These are phyloP conservation scores for Triplophysa tibetana DNA, from an alignment of 2,113 vertebrate genomes.

Conservation along the genomic window DNA sequence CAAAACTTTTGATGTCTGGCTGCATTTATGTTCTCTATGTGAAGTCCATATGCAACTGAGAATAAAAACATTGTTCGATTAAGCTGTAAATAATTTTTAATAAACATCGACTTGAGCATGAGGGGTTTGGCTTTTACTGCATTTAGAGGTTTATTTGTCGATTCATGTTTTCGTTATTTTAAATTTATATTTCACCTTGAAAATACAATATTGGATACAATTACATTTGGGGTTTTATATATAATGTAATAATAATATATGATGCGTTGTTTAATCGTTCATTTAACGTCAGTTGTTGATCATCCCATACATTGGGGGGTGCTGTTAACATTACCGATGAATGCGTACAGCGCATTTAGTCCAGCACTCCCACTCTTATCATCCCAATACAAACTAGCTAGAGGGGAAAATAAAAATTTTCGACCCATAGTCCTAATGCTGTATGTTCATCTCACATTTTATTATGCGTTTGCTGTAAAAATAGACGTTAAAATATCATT, in stretches of 20 bases:
- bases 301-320: neutral
- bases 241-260: neutral
- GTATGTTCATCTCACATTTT: neutral
- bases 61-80: slow-evolving; percentile 20
- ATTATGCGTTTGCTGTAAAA: neutral
- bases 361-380: neutral
- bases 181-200: too few species aligned
- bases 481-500: neutral
- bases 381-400: neutral
- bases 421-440: neutral
- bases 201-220: too few species aligned
- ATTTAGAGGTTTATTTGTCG: neutral
- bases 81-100: slow-evolving; percentile 64
- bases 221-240: too few species aligned
- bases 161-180: too few species aligned
- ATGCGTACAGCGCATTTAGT: neutral
- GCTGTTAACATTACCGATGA: neutral
- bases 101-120: slow-evolving; percentile 53
- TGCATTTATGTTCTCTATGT: slow-evolving; percentile 23
- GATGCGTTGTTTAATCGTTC: too few species aligned
- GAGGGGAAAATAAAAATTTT: neutral
- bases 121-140: neutral
- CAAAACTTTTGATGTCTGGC: neutral
- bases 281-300: neutral
- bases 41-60: slow-evolving; percentile 31